A percentile compares a stretch with the other conserved stretches of the same genome.
These are phyloP conservation scores for Netelia virgata DNA, from an alignment of 2,888 invertebrate genomes.

Conservation along the genomic window DNA sequence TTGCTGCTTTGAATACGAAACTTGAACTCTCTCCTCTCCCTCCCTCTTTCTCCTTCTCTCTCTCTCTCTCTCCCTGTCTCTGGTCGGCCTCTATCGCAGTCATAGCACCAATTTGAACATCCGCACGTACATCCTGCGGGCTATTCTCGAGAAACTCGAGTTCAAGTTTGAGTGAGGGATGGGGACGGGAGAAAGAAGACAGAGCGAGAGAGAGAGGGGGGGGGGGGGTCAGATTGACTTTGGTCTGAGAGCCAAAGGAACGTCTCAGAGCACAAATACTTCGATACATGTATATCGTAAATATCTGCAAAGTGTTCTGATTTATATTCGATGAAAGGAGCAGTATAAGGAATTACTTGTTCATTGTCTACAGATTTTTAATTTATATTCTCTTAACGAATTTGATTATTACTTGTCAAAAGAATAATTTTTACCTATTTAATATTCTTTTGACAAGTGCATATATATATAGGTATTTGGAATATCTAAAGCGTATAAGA, in stretches of 20 bases:
- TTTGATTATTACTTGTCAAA: too few relatives aligned
- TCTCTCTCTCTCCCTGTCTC: background rate
- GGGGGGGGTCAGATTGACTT: slow-evolving; percentile 30
- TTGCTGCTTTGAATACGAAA: slow-evolving; percentile 57
- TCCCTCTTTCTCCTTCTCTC: background rate
- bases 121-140: slow-evolving; percentile 48
- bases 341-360: background rate
- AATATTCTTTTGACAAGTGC: too few relatives aligned
- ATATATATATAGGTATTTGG: too few relatives aligned
- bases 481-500: too few relatives aligned
- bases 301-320: background rate
- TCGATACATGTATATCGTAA: background rate
- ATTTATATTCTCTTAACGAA: too few relatives aligned
- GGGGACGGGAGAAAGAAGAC: slow-evolving; percentile 9
- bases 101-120: slow-evolving; percentile 45
- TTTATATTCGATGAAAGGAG: background rate
- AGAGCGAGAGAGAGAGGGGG: slow-evolving; percentile 33
- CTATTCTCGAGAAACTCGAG: slow-evolving; percentile 39
- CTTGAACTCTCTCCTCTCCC: slow-evolving; percentile 32
- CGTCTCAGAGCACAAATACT: slow-evolving; percentile 14
- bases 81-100: slow-evolving; percentile 21
- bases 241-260: slow-evolving; percentile 46
- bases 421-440: too few relatives aligned
- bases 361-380: background rate
- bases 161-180: slow-evolving; percentile 23